A percentile compares a stretch with the other conserved stretches of the same genome.
These are phyloP conservation scores for Eurystomus gularis DNA, from an alignment of 2,113 vertebrate genomes.

Conservation along the genomic window DNA sequence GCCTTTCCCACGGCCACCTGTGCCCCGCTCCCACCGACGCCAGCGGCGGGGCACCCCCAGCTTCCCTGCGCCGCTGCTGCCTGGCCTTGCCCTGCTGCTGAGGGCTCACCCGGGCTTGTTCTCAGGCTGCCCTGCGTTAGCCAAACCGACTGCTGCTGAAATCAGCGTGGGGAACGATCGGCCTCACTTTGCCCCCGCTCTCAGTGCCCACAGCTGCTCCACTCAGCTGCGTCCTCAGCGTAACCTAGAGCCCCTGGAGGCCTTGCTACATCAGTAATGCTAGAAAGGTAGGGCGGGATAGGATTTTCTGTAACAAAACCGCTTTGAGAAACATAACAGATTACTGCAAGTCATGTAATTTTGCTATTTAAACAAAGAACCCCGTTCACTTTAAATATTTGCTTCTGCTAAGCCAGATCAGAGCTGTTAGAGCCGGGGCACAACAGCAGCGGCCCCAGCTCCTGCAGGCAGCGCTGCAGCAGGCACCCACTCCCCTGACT, in stretches of 20 bases:
- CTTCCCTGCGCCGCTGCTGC: neutral
- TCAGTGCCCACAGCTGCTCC: fast-evolving
- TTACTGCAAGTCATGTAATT: neutral
- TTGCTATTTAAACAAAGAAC: neutral
- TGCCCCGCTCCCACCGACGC: neutral
- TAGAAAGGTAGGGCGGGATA: neutral
- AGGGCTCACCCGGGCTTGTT: neutral
- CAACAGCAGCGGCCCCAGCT: neutral
- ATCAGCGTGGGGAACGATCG: neutral
- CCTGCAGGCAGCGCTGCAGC: neutral
- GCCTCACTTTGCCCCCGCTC: neutral
- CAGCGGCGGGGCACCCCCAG: neutral
- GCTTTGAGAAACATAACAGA: neutral
- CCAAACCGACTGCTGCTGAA: neutral
- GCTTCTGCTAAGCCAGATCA: neutral
- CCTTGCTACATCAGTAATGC: neutral
- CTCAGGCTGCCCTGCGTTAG: neutral
- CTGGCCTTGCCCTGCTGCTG: neutral
- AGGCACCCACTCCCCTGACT: fast-evolving
- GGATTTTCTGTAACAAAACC: neutral
- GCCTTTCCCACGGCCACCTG: slow-evolving; percentile 21
- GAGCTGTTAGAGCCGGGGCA: neutral
- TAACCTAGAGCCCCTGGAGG: neutral
- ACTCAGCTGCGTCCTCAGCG: neutral
- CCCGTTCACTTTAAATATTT: neutral